These are phyloP conservation scores for Drosophila multiciliata DNA, from an alignment of 2,888 invertebrate species.

Conservation along the genomic window DNA sequence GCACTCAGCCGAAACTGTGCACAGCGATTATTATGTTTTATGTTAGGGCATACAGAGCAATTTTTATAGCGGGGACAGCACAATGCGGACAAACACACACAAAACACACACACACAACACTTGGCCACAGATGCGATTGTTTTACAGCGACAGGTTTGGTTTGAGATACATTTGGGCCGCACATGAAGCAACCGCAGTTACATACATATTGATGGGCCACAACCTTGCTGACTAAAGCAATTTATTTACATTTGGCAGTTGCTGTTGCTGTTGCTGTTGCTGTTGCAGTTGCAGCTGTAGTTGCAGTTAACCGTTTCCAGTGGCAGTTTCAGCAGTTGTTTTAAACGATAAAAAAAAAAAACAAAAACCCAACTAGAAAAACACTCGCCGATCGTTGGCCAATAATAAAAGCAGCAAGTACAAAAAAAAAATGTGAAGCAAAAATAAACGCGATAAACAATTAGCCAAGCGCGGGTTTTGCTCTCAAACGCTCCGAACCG, in stretches of 20 bases:
- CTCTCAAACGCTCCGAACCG: conserved; percentile 56
- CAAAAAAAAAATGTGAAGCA: conserved; percentile 2
- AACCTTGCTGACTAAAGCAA: conserved; percentile 39
- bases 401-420: conserved; percentile 17
- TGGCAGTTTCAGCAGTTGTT: conserved; percentile 4
- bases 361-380: conserved; percentile 6
- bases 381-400: conserved; percentile 21
- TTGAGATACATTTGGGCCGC: conserved; percentile 33
- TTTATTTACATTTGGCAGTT: conserved; percentile 50
- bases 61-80: conserved; percentile 12
- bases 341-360: neutral
- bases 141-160: conserved; percentile 13
- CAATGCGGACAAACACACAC: conserved; percentile 24
- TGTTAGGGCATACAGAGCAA: conserved; percentile 27
- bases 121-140: conserved; percentile 31
- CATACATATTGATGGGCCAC: conserved; percentile 26
- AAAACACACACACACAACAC: conserved; percentile 35
- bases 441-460: conserved; percentile 52
- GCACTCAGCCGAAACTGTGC: conserved; percentile 55
- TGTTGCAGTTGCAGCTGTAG: conserved; percentile 6
- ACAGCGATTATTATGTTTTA: conserved; percentile 43
- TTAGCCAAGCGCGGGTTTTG: conserved; percentile 44
- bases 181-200: conserved; percentile 21
- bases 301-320: conserved; percentile 29
- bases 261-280: conserved; percentile 18